Conservation (phyloP, 1,140 invertebrate species). For the Conus betulinus region DNA sequence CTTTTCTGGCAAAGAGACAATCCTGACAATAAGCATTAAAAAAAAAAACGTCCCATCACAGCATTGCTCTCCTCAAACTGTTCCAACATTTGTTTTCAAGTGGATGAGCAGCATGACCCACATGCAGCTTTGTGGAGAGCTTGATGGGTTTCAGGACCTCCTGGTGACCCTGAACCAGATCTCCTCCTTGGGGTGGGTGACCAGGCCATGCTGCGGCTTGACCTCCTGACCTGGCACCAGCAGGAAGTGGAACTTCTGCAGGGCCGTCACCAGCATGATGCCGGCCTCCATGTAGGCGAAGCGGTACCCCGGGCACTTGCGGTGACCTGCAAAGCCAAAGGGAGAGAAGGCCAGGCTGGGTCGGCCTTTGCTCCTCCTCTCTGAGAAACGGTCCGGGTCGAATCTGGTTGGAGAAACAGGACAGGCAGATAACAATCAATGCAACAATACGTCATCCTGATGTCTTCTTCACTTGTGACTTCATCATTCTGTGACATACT, state of each 20-base stretch:
- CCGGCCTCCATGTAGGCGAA: slow-evolving; percentile 62
- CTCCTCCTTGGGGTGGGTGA: slow-evolving; percentile 70
- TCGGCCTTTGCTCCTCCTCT: slow-evolving; percentile 53
- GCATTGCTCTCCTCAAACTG: too few relatives aligned
- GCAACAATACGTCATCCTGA: too few relatives aligned
- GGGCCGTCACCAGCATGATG: slow-evolving; percentile 53
- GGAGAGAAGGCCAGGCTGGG: slow-evolving; percentile 63
- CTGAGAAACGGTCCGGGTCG: slow-evolving; percentile 71
- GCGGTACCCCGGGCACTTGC: slow-evolving; percentile 66
- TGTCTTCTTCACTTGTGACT: too few relatives aligned
- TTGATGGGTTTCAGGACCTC: slow-evolving; percentile 4
- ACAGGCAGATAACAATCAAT: too few relatives aligned
- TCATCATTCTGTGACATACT: too few relatives aligned
- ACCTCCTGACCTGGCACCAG: slow-evolving; percentile 67
- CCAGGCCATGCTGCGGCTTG: slow-evolving; percentile 63
- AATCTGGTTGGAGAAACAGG: slow-evolving; percentile 60
- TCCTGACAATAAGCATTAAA: too few relatives aligned
- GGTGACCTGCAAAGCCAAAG: slow-evolving; percentile 73
- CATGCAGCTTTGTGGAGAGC: too few relatives aligned
- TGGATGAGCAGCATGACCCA: too few relatives aligned
- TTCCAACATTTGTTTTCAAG: too few relatives aligned
- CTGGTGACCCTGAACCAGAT: slow-evolving; percentile 69
- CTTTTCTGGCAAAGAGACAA: too few relatives aligned
- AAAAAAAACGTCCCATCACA: too few relatives aligned
- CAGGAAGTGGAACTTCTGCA: slow-evolving; percentile 61